Base-by-base conservation (phyloP, 2,888 invertebrate genomes). In the Drosophila subquinaria region DNA sequence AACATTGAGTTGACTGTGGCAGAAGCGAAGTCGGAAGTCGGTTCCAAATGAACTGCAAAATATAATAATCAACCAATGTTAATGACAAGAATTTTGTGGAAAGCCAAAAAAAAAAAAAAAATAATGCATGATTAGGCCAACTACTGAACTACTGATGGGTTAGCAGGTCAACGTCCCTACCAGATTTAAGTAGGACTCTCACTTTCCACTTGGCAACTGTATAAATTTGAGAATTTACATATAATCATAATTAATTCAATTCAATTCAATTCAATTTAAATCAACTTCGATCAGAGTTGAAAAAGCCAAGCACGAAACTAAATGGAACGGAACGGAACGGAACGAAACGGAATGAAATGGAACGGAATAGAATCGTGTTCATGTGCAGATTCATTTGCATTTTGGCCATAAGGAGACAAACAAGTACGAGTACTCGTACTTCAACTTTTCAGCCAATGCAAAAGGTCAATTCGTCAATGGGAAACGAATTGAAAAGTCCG, bases 391-490 rank as follows among this genome's bases (percentile, higher is more conserved):
- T 57, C 33, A 83, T 83, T 83, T 83, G 83, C 83, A 85, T 83
- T 82, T 84, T 84, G 59, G 76, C 74, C 76, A 30, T 30, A 81
- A 73, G 47, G 27, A 42, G 33, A 53, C 59, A 52, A 59, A 63
- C 62, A 57, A 67, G 72, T 38, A 38, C 33, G 30, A 30, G 30
- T 67, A 71, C 67, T 60, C 52, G 36, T n/a, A 35, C 55, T 57
- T 65, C 52, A 67, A 62, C 67, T 71, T 59, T 59, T 36, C 59
- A 73, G 67, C 59, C 64, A 68, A 76, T 79, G 75, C 53, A 69
- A 81, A 76, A 72, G 82, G 81, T 84, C 83, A 83, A 81, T 84
- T 80, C 83, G 81, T 83, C 83, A 85, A 81, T 84, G 75, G 78
- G 75, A 69, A 76, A 62, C 23, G 52, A 63, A 63, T 74, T 57